Conservation (phyloP, 2,113 vertebrate genomes). For the Tragelaphus scriptus region DNA sequence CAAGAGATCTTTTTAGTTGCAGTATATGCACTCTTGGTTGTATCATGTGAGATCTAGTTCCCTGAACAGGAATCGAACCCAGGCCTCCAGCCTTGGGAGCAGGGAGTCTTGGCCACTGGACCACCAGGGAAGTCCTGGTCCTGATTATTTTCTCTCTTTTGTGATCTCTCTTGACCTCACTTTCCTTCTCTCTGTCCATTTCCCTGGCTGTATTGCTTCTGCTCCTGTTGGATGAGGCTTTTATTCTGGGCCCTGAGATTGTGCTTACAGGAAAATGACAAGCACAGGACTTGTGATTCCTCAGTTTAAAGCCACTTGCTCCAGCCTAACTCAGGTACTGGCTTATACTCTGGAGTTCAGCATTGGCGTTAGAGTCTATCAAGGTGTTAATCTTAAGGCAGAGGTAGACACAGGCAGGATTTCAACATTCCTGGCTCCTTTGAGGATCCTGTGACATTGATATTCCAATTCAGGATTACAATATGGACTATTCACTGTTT, state of each 20-base stretch:
- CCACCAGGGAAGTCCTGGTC: neutral
- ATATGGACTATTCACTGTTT: neutral
- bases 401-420: neutral
- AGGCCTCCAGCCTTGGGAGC: neutral
- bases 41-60: neutral
- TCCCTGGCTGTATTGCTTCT: neutral
- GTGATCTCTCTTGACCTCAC: neutral
- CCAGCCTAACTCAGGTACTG: neutral
- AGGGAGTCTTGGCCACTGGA: neutral
- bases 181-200: neutral
- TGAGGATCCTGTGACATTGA: neutral
- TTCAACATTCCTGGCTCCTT: neutral
- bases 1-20: neutral
- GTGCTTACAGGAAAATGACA: neutral
- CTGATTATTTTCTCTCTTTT: neutral
- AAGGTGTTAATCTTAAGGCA: neutral
- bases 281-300: neutral
- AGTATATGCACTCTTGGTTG: neutral
- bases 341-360: no score
- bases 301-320: neutral
- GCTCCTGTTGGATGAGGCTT: neutral
- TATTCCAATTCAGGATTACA: neutral
- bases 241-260: neutral
- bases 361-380: neutral
- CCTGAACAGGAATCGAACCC: neutral